A percentile compares a stretch with the other conserved stretches of the same genome.
Conservation (phyloP, 2,113 vertebrate species). For the Xiphophorus couchianus region DNA sequence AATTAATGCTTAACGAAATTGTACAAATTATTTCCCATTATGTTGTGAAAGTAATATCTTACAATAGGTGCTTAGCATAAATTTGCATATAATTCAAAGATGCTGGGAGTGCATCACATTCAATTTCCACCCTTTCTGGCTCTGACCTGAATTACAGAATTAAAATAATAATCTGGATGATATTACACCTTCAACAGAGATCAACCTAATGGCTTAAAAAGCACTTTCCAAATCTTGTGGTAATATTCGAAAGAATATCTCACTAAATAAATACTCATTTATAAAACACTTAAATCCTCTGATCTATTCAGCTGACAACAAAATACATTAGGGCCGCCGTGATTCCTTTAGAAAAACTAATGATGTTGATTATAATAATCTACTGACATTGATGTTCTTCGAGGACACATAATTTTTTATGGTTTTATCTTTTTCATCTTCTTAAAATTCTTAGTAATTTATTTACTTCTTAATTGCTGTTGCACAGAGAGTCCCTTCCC, state of each 20-base stretch:
- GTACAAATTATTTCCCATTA: neutral
- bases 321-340: neutral
- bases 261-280: neutral
- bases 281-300: neutral
- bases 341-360: too few relatives aligned
- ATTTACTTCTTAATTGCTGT: neutral
- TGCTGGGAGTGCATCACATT: too few relatives aligned
- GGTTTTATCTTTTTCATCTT: neutral
- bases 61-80: neutral
- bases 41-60: neutral
- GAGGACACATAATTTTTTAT: neutral
- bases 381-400: neutral
- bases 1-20: neutral
- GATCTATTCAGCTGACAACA: neutral
- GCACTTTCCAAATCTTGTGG: neutral
- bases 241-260: neutral
- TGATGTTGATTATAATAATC: neutral
- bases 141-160: neutral
- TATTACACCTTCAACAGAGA: neutral
- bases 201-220: neutral
- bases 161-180: neutral
- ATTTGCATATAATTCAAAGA: too few relatives aligned
- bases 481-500: neutral
- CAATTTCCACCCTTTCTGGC: neutral
- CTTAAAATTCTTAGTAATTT: neutral